Evolutionary conservation across 1,140 invertebrate species (phyloP).

Genomic region (Drosophila hydei): DNA sequence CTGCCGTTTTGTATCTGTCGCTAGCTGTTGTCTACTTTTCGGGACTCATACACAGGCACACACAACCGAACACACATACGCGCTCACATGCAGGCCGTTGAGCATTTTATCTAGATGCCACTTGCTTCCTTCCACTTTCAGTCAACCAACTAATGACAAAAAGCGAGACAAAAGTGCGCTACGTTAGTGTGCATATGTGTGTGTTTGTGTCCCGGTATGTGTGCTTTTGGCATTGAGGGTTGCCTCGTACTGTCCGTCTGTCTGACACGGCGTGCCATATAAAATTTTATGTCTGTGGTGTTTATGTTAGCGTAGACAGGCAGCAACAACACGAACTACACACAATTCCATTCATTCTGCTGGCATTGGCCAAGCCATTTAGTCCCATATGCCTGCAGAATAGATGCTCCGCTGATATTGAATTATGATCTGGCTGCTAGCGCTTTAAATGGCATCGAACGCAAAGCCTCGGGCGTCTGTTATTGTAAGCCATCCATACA

Average conservation of each 20-base stretch:
- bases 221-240: constrained; percentile 1
- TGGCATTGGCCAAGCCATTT: constrained; percentile 67
- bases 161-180: constrained; percentile 74
- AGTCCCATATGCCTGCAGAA: constrained; percentile 70
- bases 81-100: constrained; percentile 72
- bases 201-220: constrained; percentile 13
- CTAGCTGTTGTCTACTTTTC: constrained; percentile 71
- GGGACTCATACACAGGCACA: constrained; percentile 36
- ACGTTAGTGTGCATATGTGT: constrained; percentile 19
- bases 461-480: constrained; percentile 32
- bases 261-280: constrained; percentile 57
- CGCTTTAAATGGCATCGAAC: constrained; percentile 70
- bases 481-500: constrained; percentile 46
- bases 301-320: constrained; percentile 60
- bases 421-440: constrained; percentile 66
- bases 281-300: constrained; percentile 74
- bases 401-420: constrained; percentile 75
- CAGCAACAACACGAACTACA: constrained; percentile 33
- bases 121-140: constrained; percentile 50
- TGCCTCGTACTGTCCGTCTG: no score
- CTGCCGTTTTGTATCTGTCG: constrained; percentile 73
- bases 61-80: constrained; percentile 5
- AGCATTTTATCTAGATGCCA: constrained; percentile 76
- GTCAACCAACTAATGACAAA: constrained; percentile 76
- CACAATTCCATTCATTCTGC: constrained; percentile 26